These are phyloP conservation scores for Sarcophilus harrisii DNA, from an alignment of 2,797 vertebrate species.

Conservation along the genomic window DNA sequence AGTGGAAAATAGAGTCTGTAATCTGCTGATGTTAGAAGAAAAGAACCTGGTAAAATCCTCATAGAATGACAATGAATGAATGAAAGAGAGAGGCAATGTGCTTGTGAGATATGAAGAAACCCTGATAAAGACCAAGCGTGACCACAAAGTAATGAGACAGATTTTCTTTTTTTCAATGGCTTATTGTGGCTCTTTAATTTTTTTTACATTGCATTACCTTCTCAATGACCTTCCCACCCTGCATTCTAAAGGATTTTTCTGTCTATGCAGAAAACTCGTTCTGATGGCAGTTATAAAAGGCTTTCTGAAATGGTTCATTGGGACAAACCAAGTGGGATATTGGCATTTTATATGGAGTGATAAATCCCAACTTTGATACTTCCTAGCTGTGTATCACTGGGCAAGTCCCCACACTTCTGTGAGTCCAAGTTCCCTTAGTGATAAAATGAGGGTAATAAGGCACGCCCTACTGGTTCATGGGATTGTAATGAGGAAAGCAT, in stretches of 20 bases:
- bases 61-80: not conserved
- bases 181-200: not conserved
- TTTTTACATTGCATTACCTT: not conserved
- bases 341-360: not conserved
- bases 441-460: not conserved
- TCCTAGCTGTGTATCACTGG: not conserved
- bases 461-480: not conserved
- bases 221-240: not conserved
- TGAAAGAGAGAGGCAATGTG: not conserved
- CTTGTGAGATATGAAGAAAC: not conserved
- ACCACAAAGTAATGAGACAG: slow-evolving; percentile 16
- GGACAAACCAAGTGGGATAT: not conserved
- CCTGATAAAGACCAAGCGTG: not conserved
- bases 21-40: not conserved
- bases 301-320: not conserved
- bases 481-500: not conserved
- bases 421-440: not conserved
- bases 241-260: not conserved
- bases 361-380: not conserved
- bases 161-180: not conserved
- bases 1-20: slow-evolving; percentile 38
- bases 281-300: not conserved
- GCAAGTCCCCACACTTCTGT: not conserved
- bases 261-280: not conserved
- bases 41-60: not conserved